A percentile compares a stretch with the other conserved stretches of the same genome.
These are phyloP conservation scores for Phyllotreta cruciferae DNA, from an alignment of 2,888 invertebrate species.

Conservation along the genomic window DNA sequence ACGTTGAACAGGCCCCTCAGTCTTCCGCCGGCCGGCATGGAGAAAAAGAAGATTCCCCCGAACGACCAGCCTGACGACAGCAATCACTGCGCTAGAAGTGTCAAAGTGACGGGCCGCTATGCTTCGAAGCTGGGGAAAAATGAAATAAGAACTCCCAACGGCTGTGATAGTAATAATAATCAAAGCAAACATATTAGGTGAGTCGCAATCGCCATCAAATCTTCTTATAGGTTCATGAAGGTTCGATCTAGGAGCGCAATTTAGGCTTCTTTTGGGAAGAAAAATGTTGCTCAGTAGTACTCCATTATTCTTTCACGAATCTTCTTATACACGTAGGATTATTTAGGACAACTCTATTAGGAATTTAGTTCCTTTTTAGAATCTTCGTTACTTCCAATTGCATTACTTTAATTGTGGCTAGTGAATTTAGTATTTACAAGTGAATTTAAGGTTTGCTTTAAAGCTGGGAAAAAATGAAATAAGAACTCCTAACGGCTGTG, in stretches of 20 bases:
- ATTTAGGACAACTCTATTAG: too few relatives aligned
- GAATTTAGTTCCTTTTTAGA: too few relatives aligned
- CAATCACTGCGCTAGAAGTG: constrained; percentile 47
- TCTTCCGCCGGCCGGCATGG: constrained; percentile 40
- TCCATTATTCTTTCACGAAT: too few relatives aligned
- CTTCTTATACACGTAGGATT: too few relatives aligned
- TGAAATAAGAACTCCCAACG: constrained; percentile 21
- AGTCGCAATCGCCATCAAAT: background rate
- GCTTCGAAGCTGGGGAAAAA: constrained; percentile 25
- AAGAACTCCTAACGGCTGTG: constrained; percentile 26
- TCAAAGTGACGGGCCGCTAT: constrained; percentile 17
- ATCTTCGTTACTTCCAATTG: too few relatives aligned
- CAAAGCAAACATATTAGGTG: constrained; percentile 24
- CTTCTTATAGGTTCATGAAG: too few relatives aligned
- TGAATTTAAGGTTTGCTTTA: constrained; percentile 22
- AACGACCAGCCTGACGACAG: constrained; percentile 51
- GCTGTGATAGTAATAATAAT: constrained; percentile 35
- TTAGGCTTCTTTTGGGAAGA: too few relatives aligned
- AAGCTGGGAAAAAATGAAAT: constrained; percentile 18
- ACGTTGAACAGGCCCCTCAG: constrained; percentile 47
- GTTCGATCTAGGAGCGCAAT: too few relatives aligned
- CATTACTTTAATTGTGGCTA: too few relatives aligned
- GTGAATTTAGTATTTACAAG: too few relatives aligned
- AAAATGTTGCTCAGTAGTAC: too few relatives aligned
- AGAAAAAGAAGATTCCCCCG: constrained; percentile 39